These are phyloP conservation scores for Hozukius guyotensis DNA, from an alignment of 2,797 vertebrate species.

Conservation along the genomic window DNA sequence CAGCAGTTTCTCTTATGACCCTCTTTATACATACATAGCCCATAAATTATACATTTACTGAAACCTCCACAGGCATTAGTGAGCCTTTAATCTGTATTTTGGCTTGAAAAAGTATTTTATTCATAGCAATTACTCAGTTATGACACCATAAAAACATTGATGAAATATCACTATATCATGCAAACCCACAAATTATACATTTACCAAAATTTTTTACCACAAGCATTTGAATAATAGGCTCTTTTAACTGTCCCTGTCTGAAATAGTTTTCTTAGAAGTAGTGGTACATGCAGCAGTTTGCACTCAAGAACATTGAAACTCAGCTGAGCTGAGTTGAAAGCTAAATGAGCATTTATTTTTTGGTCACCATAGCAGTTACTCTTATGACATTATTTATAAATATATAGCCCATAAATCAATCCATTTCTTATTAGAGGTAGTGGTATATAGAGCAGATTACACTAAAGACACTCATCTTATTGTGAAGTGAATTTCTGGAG, in stretches of 20 bases:
- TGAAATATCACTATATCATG: not conserved
- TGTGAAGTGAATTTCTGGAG: not conserved
- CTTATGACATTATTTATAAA: too few relatives aligned
- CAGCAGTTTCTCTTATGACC: not conserved
- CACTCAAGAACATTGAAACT: not conserved
- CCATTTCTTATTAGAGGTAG: not conserved
- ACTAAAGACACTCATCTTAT: not conserved
- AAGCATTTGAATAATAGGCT: not conserved
- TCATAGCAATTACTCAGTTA: not conserved
- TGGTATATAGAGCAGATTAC: not conserved
- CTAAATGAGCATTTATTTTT: too few relatives aligned
- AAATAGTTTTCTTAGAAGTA: not conserved
- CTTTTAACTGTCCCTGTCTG: not conserved
- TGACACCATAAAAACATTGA: not conserved
- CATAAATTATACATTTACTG: not conserved
- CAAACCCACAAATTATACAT: not conserved
- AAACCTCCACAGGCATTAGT: not conserved
- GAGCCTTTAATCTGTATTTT: not conserved
- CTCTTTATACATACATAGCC: not conserved
- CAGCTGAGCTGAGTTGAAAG: too few relatives aligned
- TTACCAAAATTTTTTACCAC: not conserved
- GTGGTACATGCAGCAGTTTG: not conserved
- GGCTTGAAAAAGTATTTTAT: not conserved
- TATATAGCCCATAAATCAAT: not conserved
- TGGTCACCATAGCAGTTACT: too few relatives aligned